Base-by-base conservation (phyloP, 2,113 vertebrate species). In the Notechis scutatus region DNA sequence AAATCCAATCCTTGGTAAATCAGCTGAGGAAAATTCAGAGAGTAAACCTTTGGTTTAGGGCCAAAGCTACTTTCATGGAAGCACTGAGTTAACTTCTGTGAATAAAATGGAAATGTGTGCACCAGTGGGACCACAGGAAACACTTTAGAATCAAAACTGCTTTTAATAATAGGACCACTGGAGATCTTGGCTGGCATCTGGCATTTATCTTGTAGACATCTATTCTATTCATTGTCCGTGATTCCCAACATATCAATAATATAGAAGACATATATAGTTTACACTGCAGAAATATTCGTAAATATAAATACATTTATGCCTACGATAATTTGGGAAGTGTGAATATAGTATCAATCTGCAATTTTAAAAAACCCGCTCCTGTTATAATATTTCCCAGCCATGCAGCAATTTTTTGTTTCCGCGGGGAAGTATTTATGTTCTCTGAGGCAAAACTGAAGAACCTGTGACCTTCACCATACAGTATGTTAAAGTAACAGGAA, bases 231-330 rank as follows among this genome's bases (percentile, higher is more conserved):
- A 34, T 50, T 64, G 90, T 94, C 92, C 3, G 0, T 91, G 0
- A 3, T 0, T 0, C 34, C 50, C 69, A 93, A 88, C 85, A 90
- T 69, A 85, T 57, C 0, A 3, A 47, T 0, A 0, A 88, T 88
- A 26, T 50, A 26, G 88, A 93, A 95, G 87, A 86, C 0, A 0
- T 89, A 92, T 85, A 92, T 85, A 91, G 90, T 88, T 42, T 91
- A 59, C 86, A 87, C 4, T 0, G 1, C 0, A 92, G 92, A 94
- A 93, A 93, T 92, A 95, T 59, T 92, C 61, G 91, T 93, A 94
- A 92, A 56, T 24, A 18, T 29, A 87, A 64, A 42, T 95, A 95
- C 52, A 87, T 93, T 95, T 91, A 69, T 95, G 95, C 87, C 2
- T 92, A 50, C 47, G 8, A 50, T 50, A 93, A 88, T 64, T 91